Conservation (phyloP, 2,113 vertebrate genomes). For the Stegostoma tigrinum region DNA sequence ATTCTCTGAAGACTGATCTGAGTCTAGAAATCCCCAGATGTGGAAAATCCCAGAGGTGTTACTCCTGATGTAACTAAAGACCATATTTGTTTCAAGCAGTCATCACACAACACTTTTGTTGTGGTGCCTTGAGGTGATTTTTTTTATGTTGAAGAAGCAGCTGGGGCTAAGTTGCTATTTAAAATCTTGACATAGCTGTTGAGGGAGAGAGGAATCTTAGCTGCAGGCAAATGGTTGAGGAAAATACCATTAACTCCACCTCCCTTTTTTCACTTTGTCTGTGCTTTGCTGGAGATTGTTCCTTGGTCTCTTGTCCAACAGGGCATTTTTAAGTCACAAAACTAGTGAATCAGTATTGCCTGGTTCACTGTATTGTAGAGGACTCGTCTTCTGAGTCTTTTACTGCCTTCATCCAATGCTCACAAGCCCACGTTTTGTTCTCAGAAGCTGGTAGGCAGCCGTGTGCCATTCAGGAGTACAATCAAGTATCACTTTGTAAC, state of each 20-base stretch:
- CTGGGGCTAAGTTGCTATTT: neutral
- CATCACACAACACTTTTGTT: neutral
- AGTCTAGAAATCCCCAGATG: neutral
- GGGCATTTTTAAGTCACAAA: neutral
- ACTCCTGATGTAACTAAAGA: neutral
- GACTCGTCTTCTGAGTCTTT: neutral
- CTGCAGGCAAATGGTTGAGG: neutral
- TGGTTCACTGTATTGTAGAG: neutral
- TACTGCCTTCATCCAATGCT: neutral
- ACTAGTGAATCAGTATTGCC: neutral
- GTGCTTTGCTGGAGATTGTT: neutral
- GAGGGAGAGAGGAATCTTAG: neutral
- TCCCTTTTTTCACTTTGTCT: neutral
- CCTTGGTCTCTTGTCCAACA: neutral
- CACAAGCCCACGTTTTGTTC: neutral
- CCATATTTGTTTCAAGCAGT: neutral
- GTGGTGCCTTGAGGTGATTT: conserved; percentile 16
- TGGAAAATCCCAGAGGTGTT: conserved; percentile 7
- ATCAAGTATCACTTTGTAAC: neutral
- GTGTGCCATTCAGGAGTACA: no score
- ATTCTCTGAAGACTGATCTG: neutral
- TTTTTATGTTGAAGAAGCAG: neutral
- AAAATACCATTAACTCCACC: neutral
- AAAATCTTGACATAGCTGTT: neutral
- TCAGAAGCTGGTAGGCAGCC: neutral